Percentiles rank a stretch among this genome's conserved stretches.
Evolutionary conservation across 2,888 invertebrate species (phyloP).

Genomic region (Orthosia gracilis): DNA sequence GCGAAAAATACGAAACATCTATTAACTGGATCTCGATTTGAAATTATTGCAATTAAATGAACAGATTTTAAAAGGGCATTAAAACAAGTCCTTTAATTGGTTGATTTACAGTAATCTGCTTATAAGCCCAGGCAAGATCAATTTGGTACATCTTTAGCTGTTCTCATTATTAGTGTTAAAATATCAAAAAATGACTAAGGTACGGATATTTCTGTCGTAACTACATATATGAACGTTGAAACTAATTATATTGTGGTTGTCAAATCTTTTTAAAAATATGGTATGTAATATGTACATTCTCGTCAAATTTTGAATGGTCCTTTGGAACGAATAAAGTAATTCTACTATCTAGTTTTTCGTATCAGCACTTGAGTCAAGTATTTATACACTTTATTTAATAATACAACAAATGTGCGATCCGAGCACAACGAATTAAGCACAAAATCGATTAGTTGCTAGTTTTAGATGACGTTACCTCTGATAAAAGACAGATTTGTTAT

Average conservation of each 20-base stretch:
- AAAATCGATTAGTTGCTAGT: slow-evolving; percentile 81
- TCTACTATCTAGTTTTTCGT: slow-evolving; percentile 23
- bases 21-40: background rate
- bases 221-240: slow-evolving; percentile 16
- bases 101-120: slow-evolving; percentile 17
- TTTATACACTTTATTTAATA: slow-evolving; percentile 41
- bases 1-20: slow-evolving; percentile 7
- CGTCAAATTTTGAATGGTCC: background rate
- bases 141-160: slow-evolving; percentile 72
- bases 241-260: slow-evolving; percentile 23
- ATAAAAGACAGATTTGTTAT: slow-evolving; percentile 87
- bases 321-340: slow-evolving; percentile 11
- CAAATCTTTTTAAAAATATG: slow-evolving; percentile 16
- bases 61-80: background rate
- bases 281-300: background rate
- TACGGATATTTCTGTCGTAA: slow-evolving; percentile 52
- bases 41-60: background rate
- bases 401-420: slow-evolving; percentile 73
- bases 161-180: slow-evolving; percentile 66
- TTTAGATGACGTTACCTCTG: slow-evolving; percentile 83
- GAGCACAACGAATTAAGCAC: slow-evolving; percentile 84
- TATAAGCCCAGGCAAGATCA: slow-evolving; percentile 48
- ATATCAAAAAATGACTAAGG: slow-evolving; percentile 26
- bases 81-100: background rate
- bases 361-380: slow-evolving; percentile 42